Evolutionary conservation across 2,113 vertebrate species (phyloP), one percentile per base, ranked within the genome.

Genomic region (Caranx ignobilis): DNA sequence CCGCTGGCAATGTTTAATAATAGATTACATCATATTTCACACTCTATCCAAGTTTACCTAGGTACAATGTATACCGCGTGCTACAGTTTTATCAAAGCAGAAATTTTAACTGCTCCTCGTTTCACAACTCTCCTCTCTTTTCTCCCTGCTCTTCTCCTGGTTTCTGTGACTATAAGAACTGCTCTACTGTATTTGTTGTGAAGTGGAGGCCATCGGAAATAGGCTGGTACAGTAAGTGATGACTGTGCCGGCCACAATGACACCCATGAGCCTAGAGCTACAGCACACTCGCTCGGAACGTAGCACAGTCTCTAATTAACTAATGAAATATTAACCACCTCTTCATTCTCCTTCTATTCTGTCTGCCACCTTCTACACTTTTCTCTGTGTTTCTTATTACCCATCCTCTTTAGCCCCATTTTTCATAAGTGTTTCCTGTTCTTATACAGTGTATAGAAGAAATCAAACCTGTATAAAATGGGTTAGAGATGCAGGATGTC

Each of bases 281-380:
- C 90, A 75, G 91, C 84, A 75, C 84, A 75, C 82, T 83, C 84
- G 37, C 90, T 88, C 88, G 75, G 79, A 94, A 90, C 88, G 54
- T 74, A 86, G 86, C 88, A 78, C 89, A 85, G 82, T 81, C 88
- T 89, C 91, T 94, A 94, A 94, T 94, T 94, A 94, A 93, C 90
- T 92, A 90, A 93, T 93, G 88, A 93, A 94, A 94, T 93, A 94
- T 94, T 94, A 94, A 94, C 80, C 86, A 93, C 85, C 91, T 91
- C 85, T 85, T 92, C 88, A 85, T 88, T 92, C 91, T 91, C 84
- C 77, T 78, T 88, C 90, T 66, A 76, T 87, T 90, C 83, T 87
- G 81, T 88, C 87, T 88, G 81, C 83, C 74, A 78, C 66, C 64
- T 73, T 75, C 82, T 71, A 47, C 77, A 83, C 86, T 88, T 89